Evolutionary conservation across 2,113 vertebrate species (phyloP).

Genomic region (Hippocampus guttulatus): DNA sequence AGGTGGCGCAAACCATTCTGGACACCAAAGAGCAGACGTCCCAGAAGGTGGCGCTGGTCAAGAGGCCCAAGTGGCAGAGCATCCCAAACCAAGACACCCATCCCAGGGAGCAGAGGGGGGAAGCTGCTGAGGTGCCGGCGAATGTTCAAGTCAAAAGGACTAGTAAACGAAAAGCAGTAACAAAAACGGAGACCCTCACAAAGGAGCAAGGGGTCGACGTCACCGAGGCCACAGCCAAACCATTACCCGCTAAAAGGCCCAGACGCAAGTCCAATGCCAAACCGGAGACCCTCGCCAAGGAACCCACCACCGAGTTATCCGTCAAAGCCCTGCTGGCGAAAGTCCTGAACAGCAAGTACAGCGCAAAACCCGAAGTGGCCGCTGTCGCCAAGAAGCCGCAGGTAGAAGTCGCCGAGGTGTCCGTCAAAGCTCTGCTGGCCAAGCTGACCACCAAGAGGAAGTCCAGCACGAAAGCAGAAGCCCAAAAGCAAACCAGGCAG

Average conservation of each 20-base stretch:
- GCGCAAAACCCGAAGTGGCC: not conserved
- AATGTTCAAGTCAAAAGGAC: not conserved
- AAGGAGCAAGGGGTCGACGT: not conserved
- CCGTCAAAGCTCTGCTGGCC: slow-evolving; percentile 4
- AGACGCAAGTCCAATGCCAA: slow-evolving; percentile 2
- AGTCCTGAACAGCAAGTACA: slow-evolving; percentile 1
- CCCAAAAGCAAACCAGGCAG: slow-evolving; percentile 1
- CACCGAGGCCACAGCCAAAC: not conserved
- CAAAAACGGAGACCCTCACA: not conserved
- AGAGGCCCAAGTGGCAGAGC: not conserved
- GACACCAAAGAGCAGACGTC: not conserved
- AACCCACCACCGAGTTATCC: slow-evolving; percentile 1
- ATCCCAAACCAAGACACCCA: not conserved
- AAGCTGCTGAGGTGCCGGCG: not conserved
- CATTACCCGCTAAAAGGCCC: not conserved
- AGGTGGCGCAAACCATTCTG: not conserved
- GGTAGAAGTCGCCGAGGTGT: slow-evolving; percentile 3
- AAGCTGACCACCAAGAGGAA: slow-evolving; percentile 9
- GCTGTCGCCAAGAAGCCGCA: not conserved
- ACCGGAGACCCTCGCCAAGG: not conserved
- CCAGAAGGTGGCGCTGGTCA: not conserved
- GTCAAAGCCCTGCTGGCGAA: slow-evolving; percentile 6
- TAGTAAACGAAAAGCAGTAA: slow-evolving; percentile 1
- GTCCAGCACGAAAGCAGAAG: not conserved
- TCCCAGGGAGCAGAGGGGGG: not conserved